Evolutionary conservation across 2,113 vertebrate genomes (phyloP), one percentile per base, ranked within the genome.

Genomic region (Lasiurus borealis): DNA sequence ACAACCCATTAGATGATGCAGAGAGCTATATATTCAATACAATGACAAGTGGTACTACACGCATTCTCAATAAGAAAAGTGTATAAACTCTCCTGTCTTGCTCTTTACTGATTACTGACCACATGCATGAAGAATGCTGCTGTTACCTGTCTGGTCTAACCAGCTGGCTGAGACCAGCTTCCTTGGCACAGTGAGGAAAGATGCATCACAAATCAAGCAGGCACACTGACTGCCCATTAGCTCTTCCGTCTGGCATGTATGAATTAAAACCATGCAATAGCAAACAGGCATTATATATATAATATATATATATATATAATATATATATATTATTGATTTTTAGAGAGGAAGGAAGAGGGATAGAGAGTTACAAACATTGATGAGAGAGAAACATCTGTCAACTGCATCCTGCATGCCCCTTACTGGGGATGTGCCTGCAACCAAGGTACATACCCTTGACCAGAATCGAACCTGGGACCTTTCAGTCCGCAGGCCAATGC

Each of bases 101-200:
- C n/a, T n/a, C 85, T 69, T 93, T 66, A 31, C 5, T 31, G 80
- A 50, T 62, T 90, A 85, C 21, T 27, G 62, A 52, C 72, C 15
- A 77, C 36, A 50, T 36, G 1, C 8, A 69, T 34, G n/a, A n/a
- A n/a, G n/a, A n/a, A n/a, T n/a, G n/a, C n/a, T 59, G 4, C 31
- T 69, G 4, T 13, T 83, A 34, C 14, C 40, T 54, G 8, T 0
- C 59, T 15, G 31, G 5, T 57, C 18, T n/a, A 12, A 1, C 0
- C 6, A 52, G 36, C 19, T 59, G 19, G 27, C n/a, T n/a, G n/a
- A n/a, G n/a, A n/a, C 2, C n/a, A 66, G 36, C n/a, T 31, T 89
- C 27, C 8, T 3, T 0, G 16, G 68, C 23, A 29, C 1, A n/a
- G 27, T 6, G n/a, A 57, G 31, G 50, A 71, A 16, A 46, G 21